Conservation (phyloP, 2,797 vertebrate species). For the Tarsius wallacei region DNA sequence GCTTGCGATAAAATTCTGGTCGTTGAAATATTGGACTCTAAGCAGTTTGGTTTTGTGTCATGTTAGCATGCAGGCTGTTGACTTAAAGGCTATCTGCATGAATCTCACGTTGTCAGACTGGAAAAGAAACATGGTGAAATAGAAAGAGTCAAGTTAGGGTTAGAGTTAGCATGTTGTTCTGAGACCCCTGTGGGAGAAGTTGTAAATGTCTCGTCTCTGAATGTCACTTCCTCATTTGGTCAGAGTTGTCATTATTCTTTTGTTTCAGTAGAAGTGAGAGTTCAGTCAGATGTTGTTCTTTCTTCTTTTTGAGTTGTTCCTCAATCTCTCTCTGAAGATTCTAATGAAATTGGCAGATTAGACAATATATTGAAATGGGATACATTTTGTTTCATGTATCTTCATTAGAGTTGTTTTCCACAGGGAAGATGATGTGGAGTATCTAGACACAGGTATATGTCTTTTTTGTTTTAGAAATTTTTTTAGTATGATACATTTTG, state of each 20-base stretch:
- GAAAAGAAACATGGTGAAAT: not conserved
- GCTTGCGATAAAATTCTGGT: not conserved
- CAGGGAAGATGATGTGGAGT: not conserved
- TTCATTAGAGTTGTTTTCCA: not conserved
- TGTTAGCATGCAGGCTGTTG: not conserved
- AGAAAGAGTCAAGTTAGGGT: not conserved
- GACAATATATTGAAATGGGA: not conserved
- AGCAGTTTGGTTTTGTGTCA: not conserved
- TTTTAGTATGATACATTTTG: conserved; percentile 35
- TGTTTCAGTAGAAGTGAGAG: not conserved
- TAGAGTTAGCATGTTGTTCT: not conserved
- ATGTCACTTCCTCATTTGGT: not conserved
- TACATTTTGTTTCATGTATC: conserved; percentile 28
- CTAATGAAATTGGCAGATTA: not conserved
- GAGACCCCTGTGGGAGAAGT: not conserved
- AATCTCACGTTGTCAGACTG: not conserved
- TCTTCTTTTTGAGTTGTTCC: not conserved
- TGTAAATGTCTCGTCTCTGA: not conserved
- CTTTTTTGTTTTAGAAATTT: conserved; percentile 47
- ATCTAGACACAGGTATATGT: not conserved
- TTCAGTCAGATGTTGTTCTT: conserved; percentile 7
- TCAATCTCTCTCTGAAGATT: not conserved
- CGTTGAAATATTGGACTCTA: not conserved
- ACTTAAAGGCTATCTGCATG: not conserved
- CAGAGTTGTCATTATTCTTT: not conserved